Evolutionary conservation across 2,113 vertebrate species (phyloP), one percentile per base, ranked within the genome.

Genomic region (Chamaea fasciata): DNA sequence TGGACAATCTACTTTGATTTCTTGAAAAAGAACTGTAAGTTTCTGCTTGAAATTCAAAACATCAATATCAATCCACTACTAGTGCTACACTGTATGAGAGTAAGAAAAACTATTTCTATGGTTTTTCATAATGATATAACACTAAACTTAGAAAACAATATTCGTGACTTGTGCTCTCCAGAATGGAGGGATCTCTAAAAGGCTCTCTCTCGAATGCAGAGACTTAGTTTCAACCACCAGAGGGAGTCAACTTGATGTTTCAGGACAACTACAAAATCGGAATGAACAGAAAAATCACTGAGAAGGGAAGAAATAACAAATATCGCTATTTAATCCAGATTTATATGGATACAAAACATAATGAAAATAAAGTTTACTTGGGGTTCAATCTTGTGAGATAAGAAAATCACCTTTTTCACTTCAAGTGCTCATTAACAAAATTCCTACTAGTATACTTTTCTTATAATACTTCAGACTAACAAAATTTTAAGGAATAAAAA

Each of bases 171-270:
- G 53, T 55, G 46, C 30, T 70, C 31, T 76, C 26, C 33, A 89
- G 35, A 60, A 77, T 28, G 27, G 31, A 86, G 7, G 6, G 42
- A 44, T 35, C 27, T 56, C 53, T 20, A n/a, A 59, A 49, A 76
- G 14, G 37, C 21, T 50, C 20, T 9, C 35, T 57, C 65, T 3
- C 5, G 27, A 79, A 70, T 33, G 39, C 19, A 70, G 39, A 76
- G 71, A 39, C 22, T 23, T 1, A 10, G 52, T 56, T 95, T 90
- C 44, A 60, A 9, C 95, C 95, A 96, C 85, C 60, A 95, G 94
- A 94, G 95, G 96, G 96, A 90, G 90, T 23, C 37, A 87, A 90
- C 19, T 49, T 85, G 35, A 3, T 92, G 46, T 75, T 56, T 71
- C 78, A 71, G 24, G 46, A 69, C 20, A 62, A 46, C 37, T 12